Percentiles rank a stretch among this genome's conserved stretches.
phyloP scores from a whole-genome alignment of 2,113 vertebrate genomes.

The Oryzias javanicus region DNA sequence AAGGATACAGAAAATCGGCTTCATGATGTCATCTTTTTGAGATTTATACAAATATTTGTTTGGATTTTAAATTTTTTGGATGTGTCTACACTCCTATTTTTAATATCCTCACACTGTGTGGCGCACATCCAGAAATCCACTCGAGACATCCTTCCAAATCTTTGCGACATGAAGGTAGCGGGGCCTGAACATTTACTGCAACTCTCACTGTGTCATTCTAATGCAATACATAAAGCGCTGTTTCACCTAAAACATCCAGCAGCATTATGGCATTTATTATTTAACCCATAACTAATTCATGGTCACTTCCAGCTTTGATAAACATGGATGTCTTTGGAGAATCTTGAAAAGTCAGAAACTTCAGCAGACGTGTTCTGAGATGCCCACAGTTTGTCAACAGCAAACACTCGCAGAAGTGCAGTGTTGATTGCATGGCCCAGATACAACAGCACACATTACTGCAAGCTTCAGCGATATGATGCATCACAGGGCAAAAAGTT shows the following conservation, averaged over 20 bases:
- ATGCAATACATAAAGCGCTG: conserved; percentile 4
- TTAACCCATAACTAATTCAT: conserved; percentile 65
- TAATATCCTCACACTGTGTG: neutral
- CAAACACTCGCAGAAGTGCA: conserved; percentile 42
- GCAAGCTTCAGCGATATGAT: conserved; percentile 49
- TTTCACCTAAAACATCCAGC: conserved; percentile 44
- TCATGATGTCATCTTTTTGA: too few species aligned
- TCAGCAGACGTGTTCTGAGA: conserved; percentile 27
- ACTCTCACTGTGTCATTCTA: conserved; percentile 24
- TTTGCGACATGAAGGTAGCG: conserved; percentile 10
- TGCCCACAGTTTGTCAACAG: conserved; percentile 42
- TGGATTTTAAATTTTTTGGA: too few species aligned
- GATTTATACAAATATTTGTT: too few species aligned
- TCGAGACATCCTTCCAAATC: neutral
- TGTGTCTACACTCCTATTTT: too few species aligned
- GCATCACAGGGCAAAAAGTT: conserved; percentile 43
- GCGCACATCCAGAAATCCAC: conserved; percentile 10
- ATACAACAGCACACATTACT: conserved; percentile 70
- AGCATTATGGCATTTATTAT: conserved; percentile 58
- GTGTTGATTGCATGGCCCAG: conserved; percentile 68
- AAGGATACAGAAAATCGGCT: too few species aligned
- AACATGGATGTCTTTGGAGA: conserved; percentile 49
- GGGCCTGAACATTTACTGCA: conserved; percentile 24
- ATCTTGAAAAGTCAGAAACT: conserved; percentile 36
- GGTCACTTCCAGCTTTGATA: conserved; percentile 39